A percentile compares a stretch with the other conserved stretches of the same genome.
These are phyloP conservation scores for Amphimedon queenslandica DNA, from an alignment of 37 sponge, comb jelly and placozoan species.

Conservation along the genomic window DNA sequence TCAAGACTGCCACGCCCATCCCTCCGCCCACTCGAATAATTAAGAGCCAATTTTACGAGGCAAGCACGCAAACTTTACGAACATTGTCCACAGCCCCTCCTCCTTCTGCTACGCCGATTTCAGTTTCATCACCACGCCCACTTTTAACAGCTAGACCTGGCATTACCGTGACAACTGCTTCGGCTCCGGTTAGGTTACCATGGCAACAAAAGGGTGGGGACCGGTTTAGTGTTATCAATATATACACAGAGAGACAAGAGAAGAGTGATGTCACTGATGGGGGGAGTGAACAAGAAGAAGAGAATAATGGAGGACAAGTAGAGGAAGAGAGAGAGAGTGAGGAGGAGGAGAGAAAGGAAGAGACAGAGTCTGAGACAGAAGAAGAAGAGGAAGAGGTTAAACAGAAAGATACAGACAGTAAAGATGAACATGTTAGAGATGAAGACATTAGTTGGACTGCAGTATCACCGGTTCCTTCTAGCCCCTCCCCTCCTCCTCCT, in stretches of 20 bases:
- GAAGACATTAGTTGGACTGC: not conserved
- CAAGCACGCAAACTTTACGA: no score
- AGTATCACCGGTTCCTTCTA: not conserved
- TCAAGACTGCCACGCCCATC: no score
- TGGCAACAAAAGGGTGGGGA: slow-evolving; percentile 68
- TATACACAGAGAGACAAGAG: slow-evolving; percentile 46
- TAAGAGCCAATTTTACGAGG: no score
- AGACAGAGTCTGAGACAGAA: not conserved
- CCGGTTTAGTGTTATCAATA: slow-evolving; percentile 60
- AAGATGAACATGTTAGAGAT: not conserved
- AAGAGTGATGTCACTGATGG: not conserved
- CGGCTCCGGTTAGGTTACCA: slow-evolving; percentile 18
- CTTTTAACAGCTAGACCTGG: no score
- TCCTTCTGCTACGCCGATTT: not conserved
- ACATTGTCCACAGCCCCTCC: not conserved
- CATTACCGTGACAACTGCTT: no score
- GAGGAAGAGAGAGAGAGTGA: not conserved
- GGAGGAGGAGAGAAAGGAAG: not conserved
- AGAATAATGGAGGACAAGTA: not conserved
- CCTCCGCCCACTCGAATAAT: no score
- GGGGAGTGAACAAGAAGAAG: not conserved
- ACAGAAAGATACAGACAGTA: not conserved
- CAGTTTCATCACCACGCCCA: no score
- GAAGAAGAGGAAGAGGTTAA: not conserved
- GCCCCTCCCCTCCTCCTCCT: not conserved